A percentile compares a stretch with the other conserved stretches of the same genome.
phyloP scores from a whole-genome alignment of 1,140 invertebrate species.

The Drosophila suzukii region DNA sequence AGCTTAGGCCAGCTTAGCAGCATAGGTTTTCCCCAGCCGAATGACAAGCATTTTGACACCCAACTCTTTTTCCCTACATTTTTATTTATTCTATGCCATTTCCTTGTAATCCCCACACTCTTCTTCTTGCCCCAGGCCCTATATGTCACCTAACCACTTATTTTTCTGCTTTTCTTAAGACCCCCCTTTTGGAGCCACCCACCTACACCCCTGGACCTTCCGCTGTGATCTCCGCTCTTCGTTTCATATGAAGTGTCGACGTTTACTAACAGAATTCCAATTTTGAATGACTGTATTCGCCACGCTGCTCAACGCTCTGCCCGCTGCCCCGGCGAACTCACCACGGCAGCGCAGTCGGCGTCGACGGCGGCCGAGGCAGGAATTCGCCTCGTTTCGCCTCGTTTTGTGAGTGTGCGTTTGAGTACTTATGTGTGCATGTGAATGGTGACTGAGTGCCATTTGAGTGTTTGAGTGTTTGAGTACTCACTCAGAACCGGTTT shows the following conservation, averaged over 20 bases:
- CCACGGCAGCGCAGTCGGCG: constrained; percentile 61
- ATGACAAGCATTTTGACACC: constrained; percentile 19
- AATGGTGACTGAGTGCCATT: background rate
- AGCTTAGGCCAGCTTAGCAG: constrained; percentile 11
- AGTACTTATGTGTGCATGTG: background rate
- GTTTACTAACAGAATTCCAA: constrained; percentile 10
- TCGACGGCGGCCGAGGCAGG: constrained; percentile 23
- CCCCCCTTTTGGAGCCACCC: background rate
- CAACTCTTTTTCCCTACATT: background rate
- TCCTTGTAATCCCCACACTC: constrained; percentile 4
- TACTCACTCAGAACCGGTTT: constrained; percentile 3
- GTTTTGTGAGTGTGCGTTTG: constrained; percentile 6
- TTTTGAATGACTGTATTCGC: constrained; percentile 17
- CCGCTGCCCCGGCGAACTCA: constrained; percentile 36
- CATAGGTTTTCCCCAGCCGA: constrained; percentile 7
- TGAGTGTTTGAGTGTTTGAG: constrained; percentile 1
- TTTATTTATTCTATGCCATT: too few species aligned
- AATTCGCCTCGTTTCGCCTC: constrained; percentile 23
- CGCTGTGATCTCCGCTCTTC: constrained; percentile 14
- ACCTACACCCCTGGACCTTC: constrained; percentile 5
- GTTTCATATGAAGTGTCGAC: constrained; percentile 13
- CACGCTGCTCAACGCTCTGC: background rate
- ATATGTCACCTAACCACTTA: too few species aligned
- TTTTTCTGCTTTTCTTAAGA: background rate
- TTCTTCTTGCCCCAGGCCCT: background rate